phyloP scores from a whole-genome alignment of 2,888 invertebrate species.

The Dendrolimus houi region DNA sequence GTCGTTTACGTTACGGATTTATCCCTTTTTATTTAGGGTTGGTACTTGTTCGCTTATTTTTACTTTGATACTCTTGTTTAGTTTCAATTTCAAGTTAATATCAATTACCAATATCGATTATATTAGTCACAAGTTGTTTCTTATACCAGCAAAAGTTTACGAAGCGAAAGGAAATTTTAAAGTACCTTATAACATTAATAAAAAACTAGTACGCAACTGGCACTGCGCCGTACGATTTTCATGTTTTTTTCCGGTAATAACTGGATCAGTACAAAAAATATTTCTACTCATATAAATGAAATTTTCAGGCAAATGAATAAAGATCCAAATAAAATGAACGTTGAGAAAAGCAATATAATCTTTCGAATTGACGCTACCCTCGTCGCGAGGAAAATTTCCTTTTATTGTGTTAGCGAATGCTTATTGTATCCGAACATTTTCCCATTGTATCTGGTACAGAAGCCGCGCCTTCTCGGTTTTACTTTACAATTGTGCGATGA shows the following conservation, averaged over 20 bases:
- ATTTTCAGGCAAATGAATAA: constrained; percentile 31
- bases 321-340: constrained; percentile 34
- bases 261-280: background rate
- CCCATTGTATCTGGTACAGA: constrained; percentile 46
- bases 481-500: constrained; percentile 56
- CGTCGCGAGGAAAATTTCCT: constrained; percentile 53
- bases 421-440: constrained; percentile 63
- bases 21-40: constrained; percentile 50
- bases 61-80: background rate
- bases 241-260: too few relatives aligned
- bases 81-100: background rate
- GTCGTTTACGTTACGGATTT: constrained; percentile 59
- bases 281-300: background rate
- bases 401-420: constrained; percentile 67
- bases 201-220: too few relatives aligned
- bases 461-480: constrained; percentile 42
- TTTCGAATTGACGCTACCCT: constrained; percentile 36
- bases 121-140: too few relatives aligned
- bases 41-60: constrained; percentile 15
- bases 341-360: constrained; percentile 31
- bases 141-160: too few relatives aligned
- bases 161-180: too few relatives aligned
- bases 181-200: too few relatives aligned
- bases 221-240: too few relatives aligned
- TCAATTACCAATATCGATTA: too few relatives aligned